Evolutionary conservation across 2,797 vertebrate genomes (phyloP), one percentile per base, ranked within the genome.

Genomic region (Galagoides demidoff): DNA sequence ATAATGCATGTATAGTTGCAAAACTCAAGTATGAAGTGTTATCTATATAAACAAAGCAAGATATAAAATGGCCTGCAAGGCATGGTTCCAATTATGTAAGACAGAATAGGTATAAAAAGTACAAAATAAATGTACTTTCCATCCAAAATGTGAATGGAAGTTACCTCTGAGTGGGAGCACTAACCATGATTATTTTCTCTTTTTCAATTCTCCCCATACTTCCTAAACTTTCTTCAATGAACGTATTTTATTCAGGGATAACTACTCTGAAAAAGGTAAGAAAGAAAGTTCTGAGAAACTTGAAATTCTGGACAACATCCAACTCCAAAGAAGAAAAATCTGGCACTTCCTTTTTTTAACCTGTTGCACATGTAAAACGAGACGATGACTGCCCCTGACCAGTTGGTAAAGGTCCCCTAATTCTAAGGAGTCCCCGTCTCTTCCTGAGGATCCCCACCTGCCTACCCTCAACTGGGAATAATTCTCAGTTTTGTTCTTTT

Each of bases 171-270:
- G 59, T 12, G 64, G 91, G 23, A n/a, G 7, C 27, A 45, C 43
- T 66, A 81, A 68, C 27, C 64, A 4, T 76, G 11, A 63, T n/a
- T 61, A 78, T 59, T 93, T 85, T 37, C 22, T 90, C 78, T 78
- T 68, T 77, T 14, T 4, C 59, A 84, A 39, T 6, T 23, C 55
- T 89, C 45, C 31, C 23, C 29, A 6, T 68, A 68, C 83, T 92
- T 96, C 23, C n/a, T 78, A 83, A 74, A 55, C 82, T 89, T 95
- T 78, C 63, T 77, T 82, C 14, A 31, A 29, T 49, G 20, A 63
- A 13, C 2, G 74, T 20, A 29, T 59, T 92, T 88, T 90, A 73
- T 85, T 25, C n/a, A 68, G 4, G 55, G 57, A 84, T 57, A 68
- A 31, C 7, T 68, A 64, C 5, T 68, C 29, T 39, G 12, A 66